Evolutionary conservation across 1,140 invertebrate genomes (phyloP).

Genomic region (Steinernema feltiae): DNA sequence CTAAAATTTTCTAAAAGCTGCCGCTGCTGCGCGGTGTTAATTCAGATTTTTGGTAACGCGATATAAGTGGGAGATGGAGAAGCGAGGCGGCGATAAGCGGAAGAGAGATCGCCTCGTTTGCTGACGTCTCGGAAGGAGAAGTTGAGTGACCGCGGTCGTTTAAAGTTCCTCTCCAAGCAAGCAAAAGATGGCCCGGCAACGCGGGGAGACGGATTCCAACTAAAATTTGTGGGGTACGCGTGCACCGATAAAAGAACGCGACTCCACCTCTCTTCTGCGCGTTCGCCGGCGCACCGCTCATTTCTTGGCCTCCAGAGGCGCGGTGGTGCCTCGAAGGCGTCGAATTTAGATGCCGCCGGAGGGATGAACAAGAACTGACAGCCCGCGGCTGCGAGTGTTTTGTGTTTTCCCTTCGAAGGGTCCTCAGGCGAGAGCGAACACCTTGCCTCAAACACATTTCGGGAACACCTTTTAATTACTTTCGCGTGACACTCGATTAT

Average conservation of each 20-base stretch:
- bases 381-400: background rate
- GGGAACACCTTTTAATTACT: too few species aligned
- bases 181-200: too few species aligned
- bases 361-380: conserved; percentile 8
- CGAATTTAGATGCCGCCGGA: background rate
- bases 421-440: too few species aligned
- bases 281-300: background rate
- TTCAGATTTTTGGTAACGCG: background rate
- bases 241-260: conserved; percentile 5
- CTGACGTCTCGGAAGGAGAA: too few species aligned
- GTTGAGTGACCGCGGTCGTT: too few species aligned
- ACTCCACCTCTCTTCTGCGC: background rate
- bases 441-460: too few species aligned
- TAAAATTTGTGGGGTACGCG: background rate
- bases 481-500: too few species aligned
- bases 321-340: background rate
- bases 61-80: background rate
- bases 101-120: background rate
- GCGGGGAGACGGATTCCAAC: background rate
- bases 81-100: conserved; percentile 4
- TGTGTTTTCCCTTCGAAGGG: background rate
- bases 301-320: background rate
- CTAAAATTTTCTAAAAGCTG: too few species aligned
- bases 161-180: too few species aligned
- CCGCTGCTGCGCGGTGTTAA: background rate